phyloP scores from a whole-genome alignment of 2,888 invertebrate species.

The Melinaea menophilus region DNA sequence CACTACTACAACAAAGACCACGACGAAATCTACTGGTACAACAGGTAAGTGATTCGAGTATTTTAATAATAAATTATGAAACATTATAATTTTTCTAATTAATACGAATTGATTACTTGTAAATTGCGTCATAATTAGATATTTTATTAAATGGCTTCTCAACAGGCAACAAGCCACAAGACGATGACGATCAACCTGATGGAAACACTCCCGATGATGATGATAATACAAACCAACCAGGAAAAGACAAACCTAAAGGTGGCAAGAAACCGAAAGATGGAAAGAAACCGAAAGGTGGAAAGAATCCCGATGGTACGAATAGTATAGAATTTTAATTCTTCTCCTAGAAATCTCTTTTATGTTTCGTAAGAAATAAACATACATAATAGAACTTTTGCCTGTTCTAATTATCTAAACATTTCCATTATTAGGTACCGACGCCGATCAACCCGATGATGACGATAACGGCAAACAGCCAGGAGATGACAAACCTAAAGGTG shows the following conservation, averaged over 20 bases:
- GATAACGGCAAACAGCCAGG: background rate
- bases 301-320: background rate
- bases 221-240: background rate
- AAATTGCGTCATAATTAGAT: no score
- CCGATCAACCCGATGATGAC: background rate
- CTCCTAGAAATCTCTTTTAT: no score
- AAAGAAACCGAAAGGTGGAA: background rate
- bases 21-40: background rate
- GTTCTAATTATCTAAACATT: background rate
- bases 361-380: no score
- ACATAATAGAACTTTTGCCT: no score
- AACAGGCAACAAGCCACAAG: background rate
- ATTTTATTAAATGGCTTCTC: no score
- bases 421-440: background rate
- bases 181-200: background rate
- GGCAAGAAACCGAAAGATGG: background rate
- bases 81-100: background rate
- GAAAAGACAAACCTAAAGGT: background rate
- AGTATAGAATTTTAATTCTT: no score
- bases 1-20: background rate
- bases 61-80: background rate
- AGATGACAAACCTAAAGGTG: conserved; percentile 1
- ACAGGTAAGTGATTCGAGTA: background rate
- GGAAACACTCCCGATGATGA: background rate
- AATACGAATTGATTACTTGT: no score